Conservation (phyloP, 2,113 vertebrate genomes). For the Phasianus colchicus region DNA sequence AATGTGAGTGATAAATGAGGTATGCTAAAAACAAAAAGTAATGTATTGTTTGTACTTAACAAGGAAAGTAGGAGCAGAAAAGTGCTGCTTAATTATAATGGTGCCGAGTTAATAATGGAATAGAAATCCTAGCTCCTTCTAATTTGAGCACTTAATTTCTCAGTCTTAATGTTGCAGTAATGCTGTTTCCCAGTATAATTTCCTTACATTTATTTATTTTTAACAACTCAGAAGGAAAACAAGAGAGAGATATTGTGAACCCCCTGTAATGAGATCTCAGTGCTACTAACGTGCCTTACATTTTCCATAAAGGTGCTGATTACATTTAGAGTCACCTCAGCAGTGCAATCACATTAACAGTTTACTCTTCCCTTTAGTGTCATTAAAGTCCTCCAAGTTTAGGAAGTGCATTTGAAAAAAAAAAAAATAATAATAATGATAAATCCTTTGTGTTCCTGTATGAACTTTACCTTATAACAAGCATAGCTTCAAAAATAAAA, state of each 20-base stretch:
- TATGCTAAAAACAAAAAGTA: constrained; percentile 5
- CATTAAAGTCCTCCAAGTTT: constrained; percentile 39
- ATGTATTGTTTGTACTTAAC: not conserved
- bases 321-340: constrained; percentile 16
- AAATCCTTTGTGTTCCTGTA: not conserved
- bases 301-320: constrained; percentile 29
- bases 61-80: not conserved
- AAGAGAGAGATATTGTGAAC: constrained; percentile 49
- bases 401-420: constrained; percentile 33
- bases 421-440: not conserved
- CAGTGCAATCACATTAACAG: constrained; percentile 30
- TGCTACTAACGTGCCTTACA: not conserved
- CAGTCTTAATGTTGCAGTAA: constrained; percentile 16
- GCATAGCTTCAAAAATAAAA: constrained; percentile 46
- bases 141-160: constrained; percentile 43
- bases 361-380: not conserved
- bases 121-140: constrained; percentile 28
- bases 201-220: constrained; percentile 59
- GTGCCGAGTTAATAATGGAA: constrained; percentile 30
- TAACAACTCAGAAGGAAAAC: constrained; percentile 32
- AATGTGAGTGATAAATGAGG: not conserved
- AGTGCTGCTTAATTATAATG: constrained; percentile 10
- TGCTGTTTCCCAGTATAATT: constrained; percentile 51
- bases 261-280: constrained; percentile 21
- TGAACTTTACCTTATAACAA: constrained; percentile 50